A percentile compares a stretch with the other conserved stretches of the same genome.
Evolutionary conservation across 2,888 invertebrate genomes (phyloP).

Genomic region (Lochmaea capreae): DNA sequence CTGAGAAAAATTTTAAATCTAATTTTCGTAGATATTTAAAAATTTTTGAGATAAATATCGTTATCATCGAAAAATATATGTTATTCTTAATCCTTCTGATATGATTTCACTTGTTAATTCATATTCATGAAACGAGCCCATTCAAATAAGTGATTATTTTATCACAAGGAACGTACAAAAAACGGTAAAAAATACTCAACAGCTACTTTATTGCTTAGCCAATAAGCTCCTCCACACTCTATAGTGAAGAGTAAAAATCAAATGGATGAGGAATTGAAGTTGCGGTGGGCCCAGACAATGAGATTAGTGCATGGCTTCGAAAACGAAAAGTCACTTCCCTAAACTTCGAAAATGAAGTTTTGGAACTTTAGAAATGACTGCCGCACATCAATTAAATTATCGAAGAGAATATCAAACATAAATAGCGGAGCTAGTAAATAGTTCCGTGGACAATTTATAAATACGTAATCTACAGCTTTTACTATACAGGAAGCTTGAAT

Average conservation of each 20-base stretch:
- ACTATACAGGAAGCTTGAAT: too few relatives aligned
- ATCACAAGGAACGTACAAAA: too few relatives aligned
- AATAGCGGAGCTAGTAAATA: not conserved
- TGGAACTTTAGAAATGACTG: conserved; percentile 35
- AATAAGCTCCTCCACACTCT: not conserved
- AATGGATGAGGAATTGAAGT: conserved; percentile 30
- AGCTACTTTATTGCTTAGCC: not conserved
- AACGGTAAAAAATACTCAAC: conserved; percentile 5
- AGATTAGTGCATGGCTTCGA: conserved; percentile 29
- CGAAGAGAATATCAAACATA: conserved; percentile 26
- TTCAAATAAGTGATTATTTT: too few relatives aligned
- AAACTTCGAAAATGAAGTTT: conserved; percentile 41
- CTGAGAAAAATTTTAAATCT: too few relatives aligned
- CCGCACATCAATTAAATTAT: conserved; percentile 40
- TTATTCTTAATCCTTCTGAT: too few relatives aligned
- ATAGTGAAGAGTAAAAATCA: conserved; percentile 23
- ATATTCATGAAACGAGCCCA: too few relatives aligned
- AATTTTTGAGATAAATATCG: too few relatives aligned
- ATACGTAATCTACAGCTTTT: too few relatives aligned
- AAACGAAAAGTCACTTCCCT: conserved; percentile 17
- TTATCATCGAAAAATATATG: too few relatives aligned
- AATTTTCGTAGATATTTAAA: too few relatives aligned
- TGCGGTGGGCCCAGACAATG: conserved; percentile 28
- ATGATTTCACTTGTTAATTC: too few relatives aligned
- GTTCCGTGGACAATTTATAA: not conserved